Evolutionary conservation across 2,888 invertebrate genomes (phyloP), one percentile per base, ranked within the genome.

Genomic region (Entomobrya multifasciata): DNA sequence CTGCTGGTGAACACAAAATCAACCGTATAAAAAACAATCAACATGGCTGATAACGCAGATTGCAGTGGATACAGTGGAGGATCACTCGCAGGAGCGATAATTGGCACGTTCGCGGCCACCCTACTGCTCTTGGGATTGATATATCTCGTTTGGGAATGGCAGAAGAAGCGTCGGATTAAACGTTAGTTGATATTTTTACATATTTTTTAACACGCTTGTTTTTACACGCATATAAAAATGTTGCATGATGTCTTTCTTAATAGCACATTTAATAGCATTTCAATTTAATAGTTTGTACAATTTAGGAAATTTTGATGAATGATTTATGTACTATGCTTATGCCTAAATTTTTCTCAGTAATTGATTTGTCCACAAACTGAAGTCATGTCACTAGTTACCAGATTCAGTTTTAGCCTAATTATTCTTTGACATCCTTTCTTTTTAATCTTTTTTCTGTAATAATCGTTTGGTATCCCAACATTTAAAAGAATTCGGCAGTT

Each of bases 21-120:
- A 52, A 8, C 36, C 30, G 17, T 72, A 15, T 10, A 13, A 17
- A 11, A 52, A 52, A 10, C 8, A 49, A 15, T 47, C 22, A 47
- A 78, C 3, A 84, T 84, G 84, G 77, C 65, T 0, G 84, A 84
- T 22, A 87, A 30, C 30, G 78, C 76, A 80, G 83, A 79, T 17
- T 60, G 72, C 55, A 17, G 72, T 84, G 95, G 95, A 93, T 95
- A 94, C 93, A 94, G 95, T 91, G 94, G 95, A 91, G 95, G 95
- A 90, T 95, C 95, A 92, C 94, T 96, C 88, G 95, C 95, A 86
- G 95, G 95, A 87, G 95, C 95, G 90, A 95, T 96, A 88, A 94
- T 96, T 91, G 95, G 95, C 91, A 95, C 95, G 90, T 94, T 95
- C 92, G 92, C 95, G 90, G 94, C 94, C 90, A 95, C 95, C 90